Evolutionary conservation across 1,140 invertebrate species (phyloP).

Genomic region (Pissodes strobi): DNA sequence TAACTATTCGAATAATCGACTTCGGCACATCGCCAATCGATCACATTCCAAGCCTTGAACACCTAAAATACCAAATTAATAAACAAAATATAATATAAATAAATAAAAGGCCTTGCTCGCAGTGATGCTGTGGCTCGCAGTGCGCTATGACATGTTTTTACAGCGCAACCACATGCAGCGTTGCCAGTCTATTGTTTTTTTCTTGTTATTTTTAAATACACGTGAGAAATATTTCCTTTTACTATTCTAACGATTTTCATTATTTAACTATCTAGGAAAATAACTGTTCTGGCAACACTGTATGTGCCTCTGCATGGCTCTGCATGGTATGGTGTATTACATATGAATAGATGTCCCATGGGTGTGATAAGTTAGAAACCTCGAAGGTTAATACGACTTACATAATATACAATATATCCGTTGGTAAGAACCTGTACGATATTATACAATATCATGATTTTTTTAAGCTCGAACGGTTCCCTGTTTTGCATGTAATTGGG

Average conservation of each 20-base stretch:
- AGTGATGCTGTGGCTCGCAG: no score
- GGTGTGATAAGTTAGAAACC: neutral
- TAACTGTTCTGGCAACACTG: no score
- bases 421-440: slow-evolving; percentile 68
- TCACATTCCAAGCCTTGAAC: neutral
- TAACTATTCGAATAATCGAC: slow-evolving; percentile 68
- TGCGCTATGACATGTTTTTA: no score
- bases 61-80: slow-evolving; percentile 10
- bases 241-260: no score
- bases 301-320: no score
- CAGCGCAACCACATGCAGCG: no score
- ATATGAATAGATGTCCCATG: neutral
- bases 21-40: slow-evolving; percentile 64
- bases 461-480: slow-evolving; percentile 65
- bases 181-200: no score
- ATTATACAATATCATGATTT: slow-evolving; percentile 76
- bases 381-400: slow-evolving; percentile 22
- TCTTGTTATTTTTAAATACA: no score
- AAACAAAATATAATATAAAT: no score
- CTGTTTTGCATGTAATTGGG: slow-evolving; percentile 42
- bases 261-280: slow-evolving; percentile 9
- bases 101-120: no score
- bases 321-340: neutral
- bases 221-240: no score
- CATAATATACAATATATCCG: slow-evolving; percentile 34